Percentiles rank a stretch among this genome's conserved stretches.
phyloP scores from a whole-genome alignment of 2,888 invertebrate species.

The Tridacna gigas region DNA sequence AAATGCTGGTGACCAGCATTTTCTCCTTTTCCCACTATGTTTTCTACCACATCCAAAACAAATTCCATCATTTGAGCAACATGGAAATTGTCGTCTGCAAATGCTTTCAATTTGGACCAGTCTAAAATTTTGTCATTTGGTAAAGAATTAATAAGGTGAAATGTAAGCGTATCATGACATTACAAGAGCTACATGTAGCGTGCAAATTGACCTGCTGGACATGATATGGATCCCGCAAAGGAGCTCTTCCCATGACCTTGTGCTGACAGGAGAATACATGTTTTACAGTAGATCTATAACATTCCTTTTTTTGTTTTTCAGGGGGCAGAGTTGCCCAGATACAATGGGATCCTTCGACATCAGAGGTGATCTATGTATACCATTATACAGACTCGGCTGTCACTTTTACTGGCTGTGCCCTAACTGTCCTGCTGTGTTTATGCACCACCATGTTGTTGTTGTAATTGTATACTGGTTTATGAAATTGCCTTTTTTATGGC shows the following conservation, averaged over 20 bases:
- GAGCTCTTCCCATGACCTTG: too few relatives aligned
- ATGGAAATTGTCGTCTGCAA: too few relatives aligned
- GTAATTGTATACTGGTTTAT: neutral
- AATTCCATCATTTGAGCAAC: too few relatives aligned
- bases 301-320: constrained; percentile 20
- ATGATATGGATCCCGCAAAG: too few relatives aligned
- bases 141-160: too few relatives aligned
- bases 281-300: neutral
- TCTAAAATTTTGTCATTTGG: too few relatives aligned
- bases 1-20: neutral
- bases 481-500: neutral
- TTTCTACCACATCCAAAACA: too few relatives aligned
- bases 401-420: constrained; percentile 22
- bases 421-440: constrained; percentile 5
- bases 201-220: too few relatives aligned
- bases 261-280: too few relatives aligned
- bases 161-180: too few relatives aligned
- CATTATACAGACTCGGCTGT: constrained; percentile 20
- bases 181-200: too few relatives aligned
- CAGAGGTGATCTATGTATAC: constrained; percentile 27
- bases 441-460: constrained; percentile 10
- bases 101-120: too few relatives aligned
- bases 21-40: neutral
- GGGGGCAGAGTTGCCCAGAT: constrained; percentile 32
- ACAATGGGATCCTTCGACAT: constrained; percentile 38